These are phyloP conservation scores for Mamestra brassicae DNA, from an alignment of 2,888 invertebrate species.

Conservation along the genomic window DNA sequence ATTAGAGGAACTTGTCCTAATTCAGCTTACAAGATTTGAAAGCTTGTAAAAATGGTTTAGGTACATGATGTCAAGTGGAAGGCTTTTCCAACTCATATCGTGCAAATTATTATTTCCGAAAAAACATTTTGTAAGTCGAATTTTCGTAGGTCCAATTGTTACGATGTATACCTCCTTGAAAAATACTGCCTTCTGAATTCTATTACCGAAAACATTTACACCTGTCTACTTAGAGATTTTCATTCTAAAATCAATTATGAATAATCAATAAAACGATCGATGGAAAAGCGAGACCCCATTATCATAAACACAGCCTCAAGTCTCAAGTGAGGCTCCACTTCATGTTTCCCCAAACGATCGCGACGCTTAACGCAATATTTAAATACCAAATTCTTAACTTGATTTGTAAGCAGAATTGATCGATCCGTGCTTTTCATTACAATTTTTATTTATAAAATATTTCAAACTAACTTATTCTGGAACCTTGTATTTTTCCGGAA, in stretches of 20 bases:
- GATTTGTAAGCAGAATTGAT: slow-evolving; percentile 5
- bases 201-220: background rate
- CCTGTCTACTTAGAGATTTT: no score
- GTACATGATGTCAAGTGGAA: no score
- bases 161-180: no score
- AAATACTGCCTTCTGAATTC: background rate
- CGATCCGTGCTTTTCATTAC: background rate
- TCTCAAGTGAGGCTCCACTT: background rate
- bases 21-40: no score
- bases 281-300: background rate
- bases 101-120: background rate
- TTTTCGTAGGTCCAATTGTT: no score
- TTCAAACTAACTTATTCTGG: background rate
- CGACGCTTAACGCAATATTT: background rate
- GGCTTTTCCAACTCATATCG: slow-evolving; percentile 2
- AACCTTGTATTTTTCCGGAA: no score
- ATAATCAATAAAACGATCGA: background rate
- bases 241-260: no score
- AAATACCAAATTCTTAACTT: background rate
- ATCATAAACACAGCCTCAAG: background rate
- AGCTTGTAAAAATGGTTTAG: background rate
- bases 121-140: no score
- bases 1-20: no score
- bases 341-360: background rate
- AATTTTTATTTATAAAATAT: background rate